These are phyloP conservation scores for Thamnophis sirtalis DNA, from an alignment of 2,113 vertebrate species.

Conservation along the genomic window DNA sequence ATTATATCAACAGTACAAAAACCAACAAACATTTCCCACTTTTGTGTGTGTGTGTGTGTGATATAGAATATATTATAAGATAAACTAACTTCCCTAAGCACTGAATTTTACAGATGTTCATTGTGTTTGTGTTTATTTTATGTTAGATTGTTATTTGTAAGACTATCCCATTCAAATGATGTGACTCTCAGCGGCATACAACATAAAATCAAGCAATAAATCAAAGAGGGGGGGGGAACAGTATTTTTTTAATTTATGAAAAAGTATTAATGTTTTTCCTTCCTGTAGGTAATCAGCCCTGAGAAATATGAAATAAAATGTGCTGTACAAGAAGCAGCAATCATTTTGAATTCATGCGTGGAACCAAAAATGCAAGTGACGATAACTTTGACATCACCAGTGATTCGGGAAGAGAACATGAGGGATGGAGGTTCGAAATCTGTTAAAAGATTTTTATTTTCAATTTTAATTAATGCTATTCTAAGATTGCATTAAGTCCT, in stretches of 20 bases:
- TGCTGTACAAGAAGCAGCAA: slow-evolving; percentile 86
- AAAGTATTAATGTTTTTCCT: slow-evolving; percentile 48
- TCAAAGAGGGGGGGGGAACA: not conserved
- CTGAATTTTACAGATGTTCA: not conserved
- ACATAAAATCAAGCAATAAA: not conserved
- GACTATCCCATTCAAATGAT: not conserved
- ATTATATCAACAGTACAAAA: not conserved
- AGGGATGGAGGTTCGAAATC: slow-evolving; percentile 94
- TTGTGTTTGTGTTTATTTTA: not conserved
- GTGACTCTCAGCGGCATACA: not conserved
- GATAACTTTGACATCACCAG: slow-evolving; percentile 93
- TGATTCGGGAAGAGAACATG: slow-evolving; percentile 90
- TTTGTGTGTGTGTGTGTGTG: not conserved
- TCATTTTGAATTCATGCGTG: slow-evolving; percentile 86
- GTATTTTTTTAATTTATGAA: not conserved
- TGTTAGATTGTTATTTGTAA: not conserved
- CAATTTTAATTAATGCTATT: slow-evolving; percentile 46
- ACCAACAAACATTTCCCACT: not conserved
- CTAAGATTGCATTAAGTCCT: slow-evolving; percentile 70
- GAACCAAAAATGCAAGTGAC: slow-evolving; percentile 99
- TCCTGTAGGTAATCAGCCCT: slow-evolving; percentile 85
- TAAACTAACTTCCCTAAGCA: not conserved
- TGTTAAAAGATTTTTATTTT: slow-evolving; percentile 68
- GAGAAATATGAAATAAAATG: slow-evolving; percentile 96
- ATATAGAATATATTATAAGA: not conserved